Evolutionary conservation across 2,797 vertebrate genomes (phyloP).

Genomic region (Netta rufina): DNA sequence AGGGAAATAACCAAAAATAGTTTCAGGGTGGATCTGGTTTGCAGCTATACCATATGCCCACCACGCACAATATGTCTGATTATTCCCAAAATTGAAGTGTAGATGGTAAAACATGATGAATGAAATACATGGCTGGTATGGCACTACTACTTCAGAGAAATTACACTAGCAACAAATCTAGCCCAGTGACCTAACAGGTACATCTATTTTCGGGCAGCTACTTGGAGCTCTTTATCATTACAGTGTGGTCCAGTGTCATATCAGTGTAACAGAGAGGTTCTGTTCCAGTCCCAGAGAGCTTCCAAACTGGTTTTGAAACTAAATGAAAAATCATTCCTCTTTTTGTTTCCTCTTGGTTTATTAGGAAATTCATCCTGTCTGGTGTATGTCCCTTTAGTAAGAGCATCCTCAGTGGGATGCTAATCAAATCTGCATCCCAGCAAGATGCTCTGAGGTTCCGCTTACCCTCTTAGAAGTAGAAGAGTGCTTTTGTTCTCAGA

Average conservation of each 20-base stretch:
- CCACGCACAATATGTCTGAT: constrained; percentile 31
- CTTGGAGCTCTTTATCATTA: constrained; percentile 27
- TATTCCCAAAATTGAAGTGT: constrained; percentile 1
- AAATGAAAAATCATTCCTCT: constrained; percentile 36
- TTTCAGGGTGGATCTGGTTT: constrained; percentile 27
- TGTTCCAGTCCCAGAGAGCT: background rate
- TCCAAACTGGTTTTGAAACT: constrained; percentile 13
- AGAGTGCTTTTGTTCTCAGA: background rate
- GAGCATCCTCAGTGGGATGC: background rate
- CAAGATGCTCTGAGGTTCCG: background rate
- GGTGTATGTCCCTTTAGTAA: constrained; percentile 4
- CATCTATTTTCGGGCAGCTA: constrained; percentile 31
- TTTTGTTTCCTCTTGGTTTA: constrained; percentile 14
- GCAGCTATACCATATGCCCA: constrained; percentile 33
- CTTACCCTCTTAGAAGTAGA: background rate
- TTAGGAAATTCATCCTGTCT: background rate
- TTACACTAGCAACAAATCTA: background rate
- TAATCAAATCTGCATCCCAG: constrained; percentile 12
- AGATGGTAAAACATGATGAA: constrained; percentile 7
- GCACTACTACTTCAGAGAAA: background rate
- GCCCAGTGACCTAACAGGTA: background rate
- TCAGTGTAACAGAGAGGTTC: background rate
- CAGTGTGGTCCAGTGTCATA: background rate
- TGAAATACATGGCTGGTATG: constrained; percentile 14
- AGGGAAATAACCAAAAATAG: constrained; percentile 58